phyloP scores from a whole-genome alignment of 2,888 invertebrate species.

The Tiphia femorata region DNA sequence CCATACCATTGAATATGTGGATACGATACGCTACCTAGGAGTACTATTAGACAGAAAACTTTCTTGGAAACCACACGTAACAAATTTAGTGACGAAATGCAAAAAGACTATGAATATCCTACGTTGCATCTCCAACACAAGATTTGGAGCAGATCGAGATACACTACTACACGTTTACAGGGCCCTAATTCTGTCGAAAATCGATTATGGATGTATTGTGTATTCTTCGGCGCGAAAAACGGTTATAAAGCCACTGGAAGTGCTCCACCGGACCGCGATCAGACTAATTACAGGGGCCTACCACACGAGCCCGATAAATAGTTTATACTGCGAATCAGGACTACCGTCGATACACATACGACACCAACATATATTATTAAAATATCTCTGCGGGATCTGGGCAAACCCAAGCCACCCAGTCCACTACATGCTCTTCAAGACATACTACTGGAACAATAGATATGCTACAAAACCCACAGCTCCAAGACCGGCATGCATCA shows the following conservation, averaged over 20 bases:
- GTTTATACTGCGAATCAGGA: not conserved
- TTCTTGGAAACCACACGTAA: not conserved
- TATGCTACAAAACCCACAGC: not conserved
- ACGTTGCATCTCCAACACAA: not conserved
- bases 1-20: not conserved
- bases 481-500: not conserved
- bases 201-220: not conserved
- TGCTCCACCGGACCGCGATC: not conserved
- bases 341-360: not conserved
- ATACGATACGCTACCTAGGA: not conserved
- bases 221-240: not conserved
- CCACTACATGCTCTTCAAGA: not conserved
- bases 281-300: not conserved
- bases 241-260: not conserved
- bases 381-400: not conserved
- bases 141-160: slow-evolving; percentile 12
- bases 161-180: slow-evolving; percentile 20
- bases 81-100: not conserved
- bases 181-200: slow-evolving; percentile 15
- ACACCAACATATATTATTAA: not conserved
- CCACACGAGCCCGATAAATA: not conserved
- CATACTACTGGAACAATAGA: not conserved
- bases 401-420: not conserved
- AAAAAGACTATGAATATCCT: not conserved
- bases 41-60: not conserved